phyloP scores from a whole-genome alignment of 1,140 invertebrate species.

The Drosophila novamexicana region DNA sequence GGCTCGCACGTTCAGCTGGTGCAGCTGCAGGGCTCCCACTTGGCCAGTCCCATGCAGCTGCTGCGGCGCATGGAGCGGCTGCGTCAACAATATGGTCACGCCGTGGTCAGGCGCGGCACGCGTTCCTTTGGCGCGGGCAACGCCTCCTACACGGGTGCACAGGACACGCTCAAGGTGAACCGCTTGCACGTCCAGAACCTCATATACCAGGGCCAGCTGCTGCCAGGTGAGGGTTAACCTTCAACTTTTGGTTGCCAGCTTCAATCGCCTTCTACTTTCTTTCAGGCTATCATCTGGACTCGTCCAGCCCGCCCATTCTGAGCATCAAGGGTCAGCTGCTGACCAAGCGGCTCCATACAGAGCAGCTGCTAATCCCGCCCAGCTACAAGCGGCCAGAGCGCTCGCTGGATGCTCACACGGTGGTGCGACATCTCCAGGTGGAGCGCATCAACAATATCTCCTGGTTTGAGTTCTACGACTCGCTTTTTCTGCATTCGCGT shows the following conservation, averaged over 20 bases:
- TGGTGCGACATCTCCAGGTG: constrained; percentile 59
- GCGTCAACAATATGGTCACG: constrained; percentile 15
- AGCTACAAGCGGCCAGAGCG: constrained; percentile 5
- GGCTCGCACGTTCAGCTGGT: constrained; percentile 42
- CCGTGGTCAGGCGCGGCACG: background rate
- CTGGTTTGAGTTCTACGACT: constrained; percentile 64
- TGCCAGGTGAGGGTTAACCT: constrained; percentile 46
- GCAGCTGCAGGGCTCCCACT: constrained; percentile 31
- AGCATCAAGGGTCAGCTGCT: constrained; percentile 32
- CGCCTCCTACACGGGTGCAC: background rate
- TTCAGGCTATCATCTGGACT: constrained; percentile 51
- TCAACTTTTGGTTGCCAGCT: too few species aligned
- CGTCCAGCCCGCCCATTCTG: constrained; percentile 29
- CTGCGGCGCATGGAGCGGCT: constrained; percentile 48
- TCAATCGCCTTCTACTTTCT: background rate
- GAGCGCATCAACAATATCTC: constrained; percentile 60
- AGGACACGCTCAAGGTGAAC: constrained; percentile 46
- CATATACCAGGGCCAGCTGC: constrained; percentile 56
- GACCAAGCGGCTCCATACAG: constrained; percentile 34
- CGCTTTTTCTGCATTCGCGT: constrained; percentile 64
- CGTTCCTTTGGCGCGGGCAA: constrained; percentile 61
- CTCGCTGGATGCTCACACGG: background rate
- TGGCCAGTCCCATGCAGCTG: constrained; percentile 64
- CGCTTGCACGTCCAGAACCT: constrained; percentile 66
- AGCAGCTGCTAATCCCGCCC: constrained; percentile 41